These are phyloP conservation scores for Ophion slaviceki DNA, from an alignment of 2,888 invertebrate species.

Conservation along the genomic window DNA sequence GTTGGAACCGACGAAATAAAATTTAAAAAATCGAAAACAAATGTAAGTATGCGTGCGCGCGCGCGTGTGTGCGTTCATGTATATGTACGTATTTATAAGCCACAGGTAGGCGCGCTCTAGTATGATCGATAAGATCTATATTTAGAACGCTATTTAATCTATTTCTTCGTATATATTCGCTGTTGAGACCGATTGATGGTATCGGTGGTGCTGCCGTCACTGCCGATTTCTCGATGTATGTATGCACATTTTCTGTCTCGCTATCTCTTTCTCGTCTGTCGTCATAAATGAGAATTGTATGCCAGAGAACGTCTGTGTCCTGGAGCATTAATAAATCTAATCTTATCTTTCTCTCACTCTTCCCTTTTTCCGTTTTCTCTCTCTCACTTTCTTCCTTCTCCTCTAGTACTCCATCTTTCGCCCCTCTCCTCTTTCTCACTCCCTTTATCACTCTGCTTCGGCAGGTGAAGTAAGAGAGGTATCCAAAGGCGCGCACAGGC, in stretches of 20 bases:
- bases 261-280: not conserved
- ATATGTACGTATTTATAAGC: slow-evolving; percentile 67
- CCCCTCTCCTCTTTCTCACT: not conserved
- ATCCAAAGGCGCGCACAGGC: not conserved
- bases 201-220: slow-evolving; percentile 42
- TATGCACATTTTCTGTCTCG: not conserved
- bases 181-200: slow-evolving; percentile 39
- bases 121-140: slow-evolving; percentile 75
- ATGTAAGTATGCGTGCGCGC: no score
- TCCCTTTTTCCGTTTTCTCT: no score
- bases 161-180: slow-evolving; percentile 67
- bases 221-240: slow-evolving; percentile 47
- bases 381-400: not conserved
- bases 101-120: slow-evolving; percentile 74
- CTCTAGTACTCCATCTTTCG: not conserved
- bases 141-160: slow-evolving; percentile 74
- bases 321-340: no score
- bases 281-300: no score
- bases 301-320: no score
- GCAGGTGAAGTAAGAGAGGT: not conserved
- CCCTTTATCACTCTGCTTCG: not conserved
- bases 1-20: no score
- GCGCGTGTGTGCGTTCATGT: slow-evolving; percentile 61
- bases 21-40: no score
- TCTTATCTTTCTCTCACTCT: not conserved